Conservation (phyloP, 2,113 vertebrate genomes). For the Carollia perspicillata region DNA sequence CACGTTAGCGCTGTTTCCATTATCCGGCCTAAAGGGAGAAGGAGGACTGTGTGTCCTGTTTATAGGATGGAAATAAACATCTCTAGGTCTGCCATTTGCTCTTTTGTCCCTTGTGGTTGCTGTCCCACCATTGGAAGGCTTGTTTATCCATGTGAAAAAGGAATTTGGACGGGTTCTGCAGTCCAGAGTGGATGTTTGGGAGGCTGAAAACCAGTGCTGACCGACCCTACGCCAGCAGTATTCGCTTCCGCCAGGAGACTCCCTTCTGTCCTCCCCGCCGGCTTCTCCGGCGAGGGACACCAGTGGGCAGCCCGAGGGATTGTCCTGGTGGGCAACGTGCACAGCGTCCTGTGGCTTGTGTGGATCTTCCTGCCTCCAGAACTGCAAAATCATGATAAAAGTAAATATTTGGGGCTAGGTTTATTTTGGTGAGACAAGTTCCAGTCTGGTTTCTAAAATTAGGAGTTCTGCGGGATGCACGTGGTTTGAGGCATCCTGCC, state of each 20-base stretch:
- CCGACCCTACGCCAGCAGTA: not conserved
- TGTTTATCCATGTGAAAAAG: slow-evolving; percentile 21
- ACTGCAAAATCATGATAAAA: slow-evolving; percentile 31
- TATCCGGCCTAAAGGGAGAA: not conserved
- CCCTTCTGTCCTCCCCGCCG: not conserved
- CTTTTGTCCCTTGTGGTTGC: not conserved
- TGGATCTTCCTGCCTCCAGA: not conserved
- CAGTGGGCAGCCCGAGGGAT: not conserved
- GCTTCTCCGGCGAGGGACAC: not conserved
- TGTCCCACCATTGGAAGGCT: not conserved
- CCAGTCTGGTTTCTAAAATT: slow-evolving; percentile 62
- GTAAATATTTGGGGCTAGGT: slow-evolving; percentile 62
- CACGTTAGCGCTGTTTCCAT: not conserved
- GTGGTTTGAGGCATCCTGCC: slow-evolving; percentile 30
- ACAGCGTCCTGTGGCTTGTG: not conserved
- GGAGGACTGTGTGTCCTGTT: not conserved
- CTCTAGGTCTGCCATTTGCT: not conserved
- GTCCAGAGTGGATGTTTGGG: not conserved
- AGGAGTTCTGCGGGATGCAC: slow-evolving; percentile 28
- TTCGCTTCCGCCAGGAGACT: not conserved
- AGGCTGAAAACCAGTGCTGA: not conserved
- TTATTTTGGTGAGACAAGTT: slow-evolving; percentile 55
- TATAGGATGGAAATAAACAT: not conserved
- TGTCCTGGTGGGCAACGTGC: not conserved
- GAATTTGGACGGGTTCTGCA: not conserved